These are phyloP conservation scores for Brachionus asplanchnoidis DNA, from an alignment of 1,140 invertebrate species.

Conservation along the genomic window DNA sequence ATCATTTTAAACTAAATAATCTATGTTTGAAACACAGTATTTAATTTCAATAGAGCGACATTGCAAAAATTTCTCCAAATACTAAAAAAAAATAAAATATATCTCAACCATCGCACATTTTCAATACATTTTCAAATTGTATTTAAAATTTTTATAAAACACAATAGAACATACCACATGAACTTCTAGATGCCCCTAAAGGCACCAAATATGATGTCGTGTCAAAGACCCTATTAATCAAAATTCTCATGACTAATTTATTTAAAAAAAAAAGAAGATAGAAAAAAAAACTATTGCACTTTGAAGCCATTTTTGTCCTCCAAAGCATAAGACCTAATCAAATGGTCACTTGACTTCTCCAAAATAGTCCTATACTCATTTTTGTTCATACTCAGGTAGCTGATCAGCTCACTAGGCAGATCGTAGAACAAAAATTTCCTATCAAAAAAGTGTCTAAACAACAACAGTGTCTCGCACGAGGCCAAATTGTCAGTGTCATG, in stretches of 20 bases:
- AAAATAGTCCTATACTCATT: neutral
- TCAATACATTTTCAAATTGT: no score
- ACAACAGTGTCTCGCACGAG: neutral
- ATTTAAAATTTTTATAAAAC: no score
- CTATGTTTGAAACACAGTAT: no score
- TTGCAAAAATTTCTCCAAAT: no score
- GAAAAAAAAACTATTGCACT: neutral
- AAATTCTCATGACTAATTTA: neutral
- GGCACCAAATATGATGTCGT: neutral
- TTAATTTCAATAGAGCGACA: no score
- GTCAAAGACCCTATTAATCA: neutral
- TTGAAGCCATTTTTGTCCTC: neutral
- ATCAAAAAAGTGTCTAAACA: conserved; percentile 7
- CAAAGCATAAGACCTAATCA: neutral
- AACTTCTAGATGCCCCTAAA: no score
- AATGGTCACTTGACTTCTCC: neutral
- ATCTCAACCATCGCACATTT: no score
- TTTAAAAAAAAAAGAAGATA: neutral
- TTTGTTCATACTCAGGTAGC: neutral
- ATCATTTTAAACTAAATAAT: no score
- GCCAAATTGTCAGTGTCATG: neutral
- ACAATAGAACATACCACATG: no score
- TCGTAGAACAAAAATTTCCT: neutral
- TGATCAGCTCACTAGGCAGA: neutral
- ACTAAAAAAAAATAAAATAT: no score